Evolutionary conservation across 1,140 invertebrate genomes (phyloP).

Genomic region (Drosophila littoralis): DNA sequence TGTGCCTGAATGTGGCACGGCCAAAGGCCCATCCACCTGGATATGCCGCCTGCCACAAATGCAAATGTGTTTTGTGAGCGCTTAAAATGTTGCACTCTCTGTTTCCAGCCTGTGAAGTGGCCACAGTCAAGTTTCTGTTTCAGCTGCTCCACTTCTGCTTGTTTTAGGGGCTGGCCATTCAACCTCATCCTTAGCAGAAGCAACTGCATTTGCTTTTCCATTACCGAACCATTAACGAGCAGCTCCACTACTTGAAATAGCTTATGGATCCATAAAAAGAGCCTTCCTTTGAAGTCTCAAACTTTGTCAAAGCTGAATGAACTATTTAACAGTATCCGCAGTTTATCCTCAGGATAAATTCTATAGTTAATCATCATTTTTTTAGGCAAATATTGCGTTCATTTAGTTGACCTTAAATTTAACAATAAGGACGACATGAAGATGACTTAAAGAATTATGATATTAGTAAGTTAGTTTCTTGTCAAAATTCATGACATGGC

Average conservation of each 20-base stretch:
- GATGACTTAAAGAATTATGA: too few relatives aligned
- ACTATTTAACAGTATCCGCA: not conserved
- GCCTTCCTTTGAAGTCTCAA: not conserved
- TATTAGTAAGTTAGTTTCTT: too few relatives aligned
- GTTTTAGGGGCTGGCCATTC: slow-evolving; percentile 5
- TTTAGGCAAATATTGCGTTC: too few relatives aligned
- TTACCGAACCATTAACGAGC: not conserved
- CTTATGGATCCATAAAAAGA: not conserved
- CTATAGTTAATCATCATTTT: too few relatives aligned
- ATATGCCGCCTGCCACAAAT: slow-evolving; percentile 11
- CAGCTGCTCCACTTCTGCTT: slow-evolving; percentile 23
- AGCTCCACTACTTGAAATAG: not conserved
- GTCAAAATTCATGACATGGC: too few relatives aligned
- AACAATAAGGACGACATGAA: too few relatives aligned
- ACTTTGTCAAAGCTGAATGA: not conserved
- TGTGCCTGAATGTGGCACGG: slow-evolving; percentile 30
- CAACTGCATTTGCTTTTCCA: not conserved
- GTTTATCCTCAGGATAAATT: too few relatives aligned
- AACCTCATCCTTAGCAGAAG: slow-evolving; percentile 6
- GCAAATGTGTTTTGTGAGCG: slow-evolving; percentile 35
- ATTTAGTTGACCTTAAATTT: too few relatives aligned
- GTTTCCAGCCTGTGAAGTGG: slow-evolving; percentile 16
- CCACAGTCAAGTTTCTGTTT: slow-evolving; percentile 25
- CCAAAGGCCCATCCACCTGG: slow-evolving; percentile 30
- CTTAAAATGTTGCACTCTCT: slow-evolving; percentile 44